phyloP scores from a whole-genome alignment of 2,797 vertebrate species.

The Epinephelus awoara region DNA sequence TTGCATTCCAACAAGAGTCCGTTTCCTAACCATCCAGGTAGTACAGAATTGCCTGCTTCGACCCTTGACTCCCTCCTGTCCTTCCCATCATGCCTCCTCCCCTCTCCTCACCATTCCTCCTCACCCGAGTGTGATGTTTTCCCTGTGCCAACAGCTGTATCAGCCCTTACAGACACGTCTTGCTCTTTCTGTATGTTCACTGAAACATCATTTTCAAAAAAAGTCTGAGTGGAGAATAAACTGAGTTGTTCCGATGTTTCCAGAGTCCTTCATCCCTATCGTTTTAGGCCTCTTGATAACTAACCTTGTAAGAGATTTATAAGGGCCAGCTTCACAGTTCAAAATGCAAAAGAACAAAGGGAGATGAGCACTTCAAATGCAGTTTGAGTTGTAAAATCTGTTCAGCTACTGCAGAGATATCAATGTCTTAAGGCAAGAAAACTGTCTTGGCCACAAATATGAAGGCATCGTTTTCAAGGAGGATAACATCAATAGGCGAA shows the following conservation, averaged over 20 bases:
- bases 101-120: slow-evolving; percentile 41
- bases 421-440: neutral
- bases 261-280: too few species aligned
- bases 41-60: neutral
- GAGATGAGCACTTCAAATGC: neutral
- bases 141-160: slow-evolving; percentile 64
- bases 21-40: neutral
- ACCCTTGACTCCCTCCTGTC: slow-evolving; percentile 9
- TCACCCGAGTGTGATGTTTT: slow-evolving; percentile 71
- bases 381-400: neutral
- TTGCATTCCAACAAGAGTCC: neutral
- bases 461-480: too few species aligned
- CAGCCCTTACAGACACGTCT: slow-evolving; percentile 13
- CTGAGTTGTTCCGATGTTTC: neutral
- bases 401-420: neutral
- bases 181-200: slow-evolving; percentile 21
- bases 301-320: too few species aligned
- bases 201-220: slow-evolving; percentile 14
- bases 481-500: too few species aligned
- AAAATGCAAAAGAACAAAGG: neutral
- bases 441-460: too few species aligned
- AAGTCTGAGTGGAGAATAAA: neutral
- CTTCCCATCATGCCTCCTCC: slow-evolving; percentile 36
- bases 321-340: too few species aligned
- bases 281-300: too few species aligned